These are phyloP conservation scores for Panthera tigris DNA, from an alignment of 2,113 vertebrate species.

Conservation along the genomic window DNA sequence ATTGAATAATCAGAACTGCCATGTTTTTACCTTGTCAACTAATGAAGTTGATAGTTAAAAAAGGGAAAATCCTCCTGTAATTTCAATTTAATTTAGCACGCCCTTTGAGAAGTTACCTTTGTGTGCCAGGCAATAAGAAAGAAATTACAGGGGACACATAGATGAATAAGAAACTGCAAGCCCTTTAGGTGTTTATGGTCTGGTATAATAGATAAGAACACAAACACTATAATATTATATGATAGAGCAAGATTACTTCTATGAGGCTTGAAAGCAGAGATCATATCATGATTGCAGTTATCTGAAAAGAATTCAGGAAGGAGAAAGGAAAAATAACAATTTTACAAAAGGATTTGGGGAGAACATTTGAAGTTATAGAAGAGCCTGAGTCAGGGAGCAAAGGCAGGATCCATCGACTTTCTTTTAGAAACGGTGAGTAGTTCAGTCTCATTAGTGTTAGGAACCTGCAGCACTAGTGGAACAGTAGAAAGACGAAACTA, in stretches of 20 bases:
- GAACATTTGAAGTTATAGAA: neutral
- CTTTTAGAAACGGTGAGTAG: neutral
- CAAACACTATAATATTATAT: neutral
- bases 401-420: neutral
- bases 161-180: neutral
- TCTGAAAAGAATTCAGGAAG: slow-evolving; percentile 13
- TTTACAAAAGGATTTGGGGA: neutral
- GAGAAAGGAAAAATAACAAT: neutral
- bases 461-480: neutral
- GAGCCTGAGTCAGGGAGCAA: neutral
- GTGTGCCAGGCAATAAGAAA: neutral
- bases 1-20: neutral
- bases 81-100: slow-evolving; percentile 38
- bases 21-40: neutral
- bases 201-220: neutral
- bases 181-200: neutral
- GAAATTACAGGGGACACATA: neutral
- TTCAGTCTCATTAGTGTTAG: neutral
- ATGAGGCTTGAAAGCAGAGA: neutral
- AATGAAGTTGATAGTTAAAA: neutral
- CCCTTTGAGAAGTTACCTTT: neutral
- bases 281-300: neutral
- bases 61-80: neutral
- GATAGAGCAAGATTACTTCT: slow-evolving; percentile 1
- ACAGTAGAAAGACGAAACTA: neutral